Percentiles rank a stretch among this genome's conserved stretches.
phyloP scores from a whole-genome alignment of 2,797 vertebrate species.

The Peromyscus nudipes region DNA sequence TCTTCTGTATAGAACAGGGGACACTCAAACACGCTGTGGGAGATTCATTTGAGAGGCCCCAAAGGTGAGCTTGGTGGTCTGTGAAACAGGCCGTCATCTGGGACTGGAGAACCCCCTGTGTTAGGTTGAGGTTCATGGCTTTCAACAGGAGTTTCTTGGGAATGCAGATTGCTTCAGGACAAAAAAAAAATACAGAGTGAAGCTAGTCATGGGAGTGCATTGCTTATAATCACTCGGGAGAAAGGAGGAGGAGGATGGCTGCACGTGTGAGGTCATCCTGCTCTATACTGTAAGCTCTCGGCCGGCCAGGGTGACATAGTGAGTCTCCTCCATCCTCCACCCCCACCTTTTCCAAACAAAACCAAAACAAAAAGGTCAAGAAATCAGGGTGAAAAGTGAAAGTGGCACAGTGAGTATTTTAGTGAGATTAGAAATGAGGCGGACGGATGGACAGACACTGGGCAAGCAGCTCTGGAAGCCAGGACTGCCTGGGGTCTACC shows the following conservation, averaged over 20 bases:
- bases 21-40: neutral
- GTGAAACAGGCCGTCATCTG: neutral
- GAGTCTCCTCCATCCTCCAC: neutral
- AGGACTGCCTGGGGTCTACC: neutral
- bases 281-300: neutral
- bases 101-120: neutral
- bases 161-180: neutral
- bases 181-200: neutral
- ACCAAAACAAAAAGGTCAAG: neutral
- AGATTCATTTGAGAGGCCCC: neutral
- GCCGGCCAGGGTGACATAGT: neutral
- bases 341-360: neutral
- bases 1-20: neutral
- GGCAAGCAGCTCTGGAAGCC: neutral
- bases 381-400: neutral
- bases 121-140: neutral
- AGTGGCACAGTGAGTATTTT: neutral
- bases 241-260: neutral
- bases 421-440: neutral
- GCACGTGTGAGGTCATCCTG: neutral
- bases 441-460: rapidly evolving
- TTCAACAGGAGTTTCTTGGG: neutral
- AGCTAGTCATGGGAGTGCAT: neutral
- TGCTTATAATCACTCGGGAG: neutral
- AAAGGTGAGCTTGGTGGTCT: neutral